Percentiles rank a stretch among this genome's conserved stretches.
phyloP scores from a whole-genome alignment of 2,113 vertebrate genomes.

The Colaptes auratus region DNA sequence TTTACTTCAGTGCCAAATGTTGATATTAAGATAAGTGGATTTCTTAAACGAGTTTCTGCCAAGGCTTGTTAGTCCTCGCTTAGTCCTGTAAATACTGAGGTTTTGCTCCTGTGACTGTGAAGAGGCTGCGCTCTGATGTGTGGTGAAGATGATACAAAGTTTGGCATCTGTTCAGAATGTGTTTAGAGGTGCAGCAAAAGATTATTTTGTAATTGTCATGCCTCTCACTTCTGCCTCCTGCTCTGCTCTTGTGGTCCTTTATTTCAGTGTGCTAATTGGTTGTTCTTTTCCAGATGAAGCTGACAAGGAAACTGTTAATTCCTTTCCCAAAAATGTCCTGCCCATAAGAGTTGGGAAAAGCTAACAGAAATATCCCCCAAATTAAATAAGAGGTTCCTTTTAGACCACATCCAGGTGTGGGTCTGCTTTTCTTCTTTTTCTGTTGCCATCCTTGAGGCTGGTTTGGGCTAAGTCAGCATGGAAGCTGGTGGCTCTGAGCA shows the following conservation, averaged over 20 bases:
- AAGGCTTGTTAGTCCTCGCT: not conserved
- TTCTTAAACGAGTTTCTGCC: not conserved
- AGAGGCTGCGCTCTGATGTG: not conserved
- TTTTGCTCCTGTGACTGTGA: not conserved
- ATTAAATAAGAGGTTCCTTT: not conserved
- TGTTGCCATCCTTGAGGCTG: not conserved
- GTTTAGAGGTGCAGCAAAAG: not conserved
- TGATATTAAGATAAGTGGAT: not conserved
- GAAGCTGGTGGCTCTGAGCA: not conserved
- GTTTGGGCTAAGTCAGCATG: not conserved
- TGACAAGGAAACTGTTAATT: not conserved
- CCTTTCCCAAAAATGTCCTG: not conserved
- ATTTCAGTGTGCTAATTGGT: not conserved
- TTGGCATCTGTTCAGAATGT: not conserved
- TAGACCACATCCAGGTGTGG: not conserved
- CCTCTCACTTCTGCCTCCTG: not conserved
- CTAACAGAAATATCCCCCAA: not conserved
- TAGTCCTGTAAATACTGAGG: not conserved
- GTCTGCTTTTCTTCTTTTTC: not conserved
- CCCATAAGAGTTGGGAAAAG: not conserved
- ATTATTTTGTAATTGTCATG: not conserved
- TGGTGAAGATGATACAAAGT: not conserved
- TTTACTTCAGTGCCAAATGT: not conserved
- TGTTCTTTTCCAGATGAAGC: not conserved
- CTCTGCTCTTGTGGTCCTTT: not conserved